Percentiles rank a stretch among this genome's conserved stretches.
Conservation (phyloP, 2,113 vertebrate species). For the Lophura nycthemera region DNA sequence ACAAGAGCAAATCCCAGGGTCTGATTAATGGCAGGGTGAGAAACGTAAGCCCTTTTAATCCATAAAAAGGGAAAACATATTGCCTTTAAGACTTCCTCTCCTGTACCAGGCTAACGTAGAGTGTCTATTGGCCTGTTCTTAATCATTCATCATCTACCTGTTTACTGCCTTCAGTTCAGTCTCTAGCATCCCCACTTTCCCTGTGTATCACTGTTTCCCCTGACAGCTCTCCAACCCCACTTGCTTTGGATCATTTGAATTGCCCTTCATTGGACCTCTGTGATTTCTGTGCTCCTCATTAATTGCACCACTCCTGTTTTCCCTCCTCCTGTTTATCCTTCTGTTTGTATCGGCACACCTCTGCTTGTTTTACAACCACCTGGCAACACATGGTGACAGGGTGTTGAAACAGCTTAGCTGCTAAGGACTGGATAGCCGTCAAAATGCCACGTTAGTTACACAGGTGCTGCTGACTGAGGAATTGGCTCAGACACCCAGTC, state of each 20-base stretch:
- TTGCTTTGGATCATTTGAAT: constrained; percentile 7
- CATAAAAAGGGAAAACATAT: constrained; percentile 1
- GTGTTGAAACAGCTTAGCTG: constrained; percentile 57
- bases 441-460: constrained; percentile 62
- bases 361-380: constrained; percentile 62
- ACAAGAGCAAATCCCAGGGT: neutral
- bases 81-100: constrained; percentile 7
- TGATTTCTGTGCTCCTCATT: neutral
- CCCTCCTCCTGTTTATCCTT: neutral
- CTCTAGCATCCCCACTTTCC: neutral
- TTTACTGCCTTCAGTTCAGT: neutral
- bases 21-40: constrained; percentile 39
- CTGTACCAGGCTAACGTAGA: neutral
- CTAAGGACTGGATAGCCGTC: constrained; percentile 30
- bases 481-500: constrained; percentile 64
- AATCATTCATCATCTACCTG: neutral
- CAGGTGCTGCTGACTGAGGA: constrained; percentile 56
- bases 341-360: constrained; percentile 41
- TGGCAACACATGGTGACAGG: constrained; percentile 55
- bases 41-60: constrained; percentile 2
- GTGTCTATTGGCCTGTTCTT: neutral
- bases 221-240: neutral
- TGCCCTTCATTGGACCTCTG: neutral
- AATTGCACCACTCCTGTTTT: neutral
- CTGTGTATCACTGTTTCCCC: neutral